A percentile compares a stretch with the other conserved stretches of the same genome.
Evolutionary conservation across 2,113 vertebrate species (phyloP).

Genomic region (Chamaetylas fuelleborni): DNA sequence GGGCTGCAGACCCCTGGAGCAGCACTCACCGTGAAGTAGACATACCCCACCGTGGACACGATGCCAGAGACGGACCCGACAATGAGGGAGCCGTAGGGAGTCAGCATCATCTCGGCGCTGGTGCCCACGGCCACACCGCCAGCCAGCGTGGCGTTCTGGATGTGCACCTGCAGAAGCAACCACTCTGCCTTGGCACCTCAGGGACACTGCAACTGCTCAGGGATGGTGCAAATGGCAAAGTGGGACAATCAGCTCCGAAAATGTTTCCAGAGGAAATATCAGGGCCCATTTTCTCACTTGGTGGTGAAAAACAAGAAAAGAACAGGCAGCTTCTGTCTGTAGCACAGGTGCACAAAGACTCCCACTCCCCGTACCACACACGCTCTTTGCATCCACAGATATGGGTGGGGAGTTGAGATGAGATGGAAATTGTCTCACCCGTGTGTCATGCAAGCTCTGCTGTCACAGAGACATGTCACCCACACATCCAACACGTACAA

Average conservation of each 20-base stretch:
- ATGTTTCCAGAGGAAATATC: not conserved
- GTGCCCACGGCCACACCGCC: constrained; percentile 94
- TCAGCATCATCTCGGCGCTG: constrained; percentile 90
- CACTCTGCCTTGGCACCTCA: not conserved
- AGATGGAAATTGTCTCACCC: constrained; percentile 65
- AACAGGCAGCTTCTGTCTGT: constrained; percentile 45
- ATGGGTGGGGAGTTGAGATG: constrained; percentile 40
- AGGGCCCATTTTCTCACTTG: constrained; percentile 8
- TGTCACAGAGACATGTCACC: constrained; percentile 53
- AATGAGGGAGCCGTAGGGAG: constrained; percentile 88
- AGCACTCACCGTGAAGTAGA: constrained; percentile 84
- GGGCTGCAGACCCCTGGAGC: not conserved
- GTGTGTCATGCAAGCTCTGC: constrained; percentile 50
- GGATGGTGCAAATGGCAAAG: not conserved
- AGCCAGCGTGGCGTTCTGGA: constrained; percentile 92
- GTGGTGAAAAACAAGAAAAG: constrained; percentile 37
- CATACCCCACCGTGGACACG: constrained; percentile 87
- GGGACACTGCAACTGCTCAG: not conserved
- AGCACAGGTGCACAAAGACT: constrained; percentile 43
- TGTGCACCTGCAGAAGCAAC: constrained; percentile 83
- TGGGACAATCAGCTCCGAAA: not conserved
- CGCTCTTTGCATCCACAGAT: constrained; percentile 22
- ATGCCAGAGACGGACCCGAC: constrained; percentile 87
- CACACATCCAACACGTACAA: constrained; percentile 39
- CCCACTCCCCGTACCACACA: constrained; percentile 57